Base-by-base conservation (phyloP, 2,888 invertebrate species). In the Pammene fasciana region DNA sequence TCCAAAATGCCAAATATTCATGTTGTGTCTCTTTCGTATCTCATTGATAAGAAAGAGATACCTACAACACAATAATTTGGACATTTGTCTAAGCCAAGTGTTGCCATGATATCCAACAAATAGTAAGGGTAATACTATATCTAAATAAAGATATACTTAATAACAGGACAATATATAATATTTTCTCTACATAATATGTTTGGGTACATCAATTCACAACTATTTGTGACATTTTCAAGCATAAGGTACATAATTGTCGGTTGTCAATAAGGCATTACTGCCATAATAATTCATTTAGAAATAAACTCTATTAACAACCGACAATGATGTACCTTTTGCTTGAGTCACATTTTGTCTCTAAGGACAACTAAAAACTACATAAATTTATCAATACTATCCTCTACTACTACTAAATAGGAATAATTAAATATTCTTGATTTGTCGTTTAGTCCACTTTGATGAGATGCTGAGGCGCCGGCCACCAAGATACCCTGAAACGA, bases 371-470 rank as follows among this genome's bases (percentile, higher is more conserved):
- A 34, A 13, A 55, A 57, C 26, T 62, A 67, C 60, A 46, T 52
- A 38, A 18, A 52, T 41, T 36, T 57, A 59, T 38, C 38, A 45
- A 46, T 71, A 45, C 62, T 65, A 48, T 55, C 52, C 59, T 65
- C 65, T 54, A 70, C 16, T 60, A 34, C 57, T 73, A 68, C 57
- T 71, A 71, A 52, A 36, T 66, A 52, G 9, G 46, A 54, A 46
- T 45, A 26, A 4, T 45, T 45, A 10, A n/a, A 18, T 41, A 36
- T 34, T 72, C 64, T 56, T 50, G 18, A 26, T 67, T 66, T 72
- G 62, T 61, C 54, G 57, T 76, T 82, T 83, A 89, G 70, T 89
- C 85, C 75, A 84, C 78, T 76, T 89, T 89, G 68, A 88, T 76
- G 14, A 79, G 78, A 71, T 77, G 76, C 68, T 79, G 78, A 48